Base-by-base conservation (phyloP, 2,888 invertebrate species). In the Drosophila histrio region DNA sequence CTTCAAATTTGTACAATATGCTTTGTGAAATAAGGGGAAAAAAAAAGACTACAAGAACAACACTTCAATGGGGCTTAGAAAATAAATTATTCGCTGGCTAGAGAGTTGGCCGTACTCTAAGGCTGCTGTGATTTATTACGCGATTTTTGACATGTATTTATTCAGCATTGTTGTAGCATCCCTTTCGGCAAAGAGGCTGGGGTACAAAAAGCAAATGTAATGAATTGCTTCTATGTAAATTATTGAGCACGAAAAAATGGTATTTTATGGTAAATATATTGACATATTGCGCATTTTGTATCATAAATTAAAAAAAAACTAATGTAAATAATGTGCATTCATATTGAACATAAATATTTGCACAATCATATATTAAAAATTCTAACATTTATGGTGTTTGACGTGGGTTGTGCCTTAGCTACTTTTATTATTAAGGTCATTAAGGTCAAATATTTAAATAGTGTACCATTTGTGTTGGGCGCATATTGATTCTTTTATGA, bases 1-100 rank as follows among this genome's bases (percentile, higher is more conserved):
- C 87, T 81, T 57, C 49, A 78, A 81, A 87, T 82, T 87, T 76
- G 79, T 70, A 41, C 79, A 84, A 84, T 84, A 78, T 76, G 79
- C 68, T 70, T 24, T 5, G n/a, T n/a, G n/a, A 41, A 62, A 39
- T 4, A 9, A 36, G 7, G 7, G 11, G 13, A 34, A 46, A 47
- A 36, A 60, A 39, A 52, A 47, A 38, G 13, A 38, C 46, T 61
- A 61, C 21, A 21, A 41, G 41, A 32, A 59, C 43, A 67, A 67
- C 60, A 63, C 54, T 44, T 62, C 49, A 47, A 47, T 6, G 32
- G 36, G 30, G 72, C 81, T 75, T 87, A 75, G 84, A 69, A 79
- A 72, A 84, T 87, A 84, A 81, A 81, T 81, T 83, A 77, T 84
- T 54, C 62, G 21, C 38, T 57, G 57, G 58, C 49, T 24, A 46